phyloP scores from a whole-genome alignment of 2,797 vertebrate species.

The Odontamblyopus rebecca region DNA sequence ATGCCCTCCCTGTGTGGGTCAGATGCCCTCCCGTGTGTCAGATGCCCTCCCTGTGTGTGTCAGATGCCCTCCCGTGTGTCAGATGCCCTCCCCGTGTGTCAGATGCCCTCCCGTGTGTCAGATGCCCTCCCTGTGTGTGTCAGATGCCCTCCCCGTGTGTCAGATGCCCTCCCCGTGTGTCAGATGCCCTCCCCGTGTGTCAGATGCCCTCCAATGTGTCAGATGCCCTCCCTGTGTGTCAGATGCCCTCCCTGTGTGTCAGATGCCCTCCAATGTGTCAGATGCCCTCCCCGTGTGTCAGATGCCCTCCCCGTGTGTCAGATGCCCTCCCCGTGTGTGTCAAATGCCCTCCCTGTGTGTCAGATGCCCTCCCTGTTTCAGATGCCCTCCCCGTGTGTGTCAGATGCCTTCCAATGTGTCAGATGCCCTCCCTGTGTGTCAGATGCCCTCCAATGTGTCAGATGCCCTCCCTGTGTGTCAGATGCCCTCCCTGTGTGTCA shows the following conservation, averaged over 20 bases:
- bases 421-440: not conserved
- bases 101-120: no score
- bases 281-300: not conserved
- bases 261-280: conserved; percentile 72
- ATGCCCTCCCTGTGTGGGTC: no score
- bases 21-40: no score
- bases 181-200: not conserved
- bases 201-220: no score
- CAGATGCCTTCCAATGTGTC: conserved; percentile 36
- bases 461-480: conserved; percentile 71
- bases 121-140: not conserved
- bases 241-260: conserved; percentile 72
- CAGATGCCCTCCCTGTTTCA: not conserved
- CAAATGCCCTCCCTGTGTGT: not conserved
- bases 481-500: not conserved
- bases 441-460: not conserved
- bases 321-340: no score
- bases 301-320: no score
- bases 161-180: conserved; percentile 36
- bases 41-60: no score
- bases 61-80: no score
- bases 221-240: no score
- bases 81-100: no score
- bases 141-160: not conserved
- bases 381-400: not conserved